Evolutionary conservation across 2,888 invertebrate genomes (phyloP).

Genomic region (Eudemis profundana): DNA sequence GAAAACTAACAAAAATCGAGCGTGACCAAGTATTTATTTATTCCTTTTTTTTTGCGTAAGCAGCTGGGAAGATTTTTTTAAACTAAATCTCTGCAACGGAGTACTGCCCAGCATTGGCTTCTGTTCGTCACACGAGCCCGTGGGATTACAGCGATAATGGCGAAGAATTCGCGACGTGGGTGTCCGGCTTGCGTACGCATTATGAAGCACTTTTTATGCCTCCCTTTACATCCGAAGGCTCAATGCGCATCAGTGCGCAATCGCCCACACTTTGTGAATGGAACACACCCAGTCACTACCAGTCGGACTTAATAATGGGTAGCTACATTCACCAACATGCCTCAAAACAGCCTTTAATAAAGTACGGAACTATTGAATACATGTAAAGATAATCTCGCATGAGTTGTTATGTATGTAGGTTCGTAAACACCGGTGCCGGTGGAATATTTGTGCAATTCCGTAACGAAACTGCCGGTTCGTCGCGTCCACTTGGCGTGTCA

Average conservation of each 20-base stretch:
- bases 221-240: conserved; percentile 57
- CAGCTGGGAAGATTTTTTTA: conserved; percentile 65
- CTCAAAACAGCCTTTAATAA: conserved; percentile 12
- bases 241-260: conserved; percentile 68
- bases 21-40: neutral
- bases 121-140: conserved; percentile 78
- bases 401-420: conserved; percentile 19
- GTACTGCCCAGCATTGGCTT: conserved; percentile 74
- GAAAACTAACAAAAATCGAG: neutral
- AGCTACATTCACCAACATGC: conserved; percentile 12
- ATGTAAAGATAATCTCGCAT: conserved; percentile 27
- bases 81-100: conserved; percentile 65
- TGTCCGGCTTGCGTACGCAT: conserved; percentile 72
- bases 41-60: conserved; percentile 48
- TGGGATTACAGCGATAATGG: conserved; percentile 75
- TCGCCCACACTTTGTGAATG: conserved; percentile 73
- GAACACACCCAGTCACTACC: conserved; percentile 66
- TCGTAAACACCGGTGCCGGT: conserved; percentile 15
- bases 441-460: conserved; percentile 43
- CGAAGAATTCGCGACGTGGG: conserved; percentile 77
- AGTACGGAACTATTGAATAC: conserved; percentile 16
- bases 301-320: conserved; percentile 18
- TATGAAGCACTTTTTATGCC: conserved; percentile 74
- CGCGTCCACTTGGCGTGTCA: conserved; percentile 44
- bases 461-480: conserved; percentile 33